These are phyloP conservation scores for Pseudachorutes palmiensis DNA, from an alignment of 1,140 invertebrate genomes.

Conservation along the genomic window DNA sequence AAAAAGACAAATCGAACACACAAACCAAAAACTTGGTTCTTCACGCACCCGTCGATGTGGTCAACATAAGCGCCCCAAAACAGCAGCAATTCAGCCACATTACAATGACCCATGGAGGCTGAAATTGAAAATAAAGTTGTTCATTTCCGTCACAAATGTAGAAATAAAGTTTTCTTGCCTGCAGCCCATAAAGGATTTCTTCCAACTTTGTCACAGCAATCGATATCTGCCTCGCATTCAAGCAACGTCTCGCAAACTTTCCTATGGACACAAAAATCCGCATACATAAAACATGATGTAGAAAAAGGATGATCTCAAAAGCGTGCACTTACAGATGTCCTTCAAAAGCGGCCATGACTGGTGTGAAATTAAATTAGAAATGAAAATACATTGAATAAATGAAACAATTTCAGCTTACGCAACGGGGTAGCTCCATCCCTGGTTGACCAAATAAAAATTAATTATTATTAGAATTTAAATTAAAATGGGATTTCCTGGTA, in stretches of 20 bases:
- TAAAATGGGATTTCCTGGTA: too few relatives aligned
- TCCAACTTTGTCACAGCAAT: conserved; percentile 68
- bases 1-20: neutral
- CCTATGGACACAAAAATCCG: conserved; percentile 39
- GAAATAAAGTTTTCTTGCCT: neutral
- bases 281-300: conserved; percentile 1
- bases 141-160: neutral
- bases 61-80: conserved; percentile 86
- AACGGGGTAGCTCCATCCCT: conserved; percentile 82
- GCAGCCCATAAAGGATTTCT: conserved; percentile 57
- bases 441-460: conserved; percentile 4
- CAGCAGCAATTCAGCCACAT: conserved; percentile 67
- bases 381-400: neutral
- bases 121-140: conserved; percentile 54
- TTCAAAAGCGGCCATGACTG: conserved; percentile 83
- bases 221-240: conserved; percentile 78
- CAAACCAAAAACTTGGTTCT: neutral
- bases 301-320: neutral
- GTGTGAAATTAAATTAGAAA: neutral
- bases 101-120: conserved; percentile 74
- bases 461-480: neutral
- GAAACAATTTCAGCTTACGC: conserved; percentile 22
- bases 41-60: conserved; percentile 60
- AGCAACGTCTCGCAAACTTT: conserved; percentile 76
- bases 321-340: conserved; percentile 63